Evolutionary conservation across 2,888 invertebrate species (phyloP).

Genomic region (Drosophila limbata): DNA sequence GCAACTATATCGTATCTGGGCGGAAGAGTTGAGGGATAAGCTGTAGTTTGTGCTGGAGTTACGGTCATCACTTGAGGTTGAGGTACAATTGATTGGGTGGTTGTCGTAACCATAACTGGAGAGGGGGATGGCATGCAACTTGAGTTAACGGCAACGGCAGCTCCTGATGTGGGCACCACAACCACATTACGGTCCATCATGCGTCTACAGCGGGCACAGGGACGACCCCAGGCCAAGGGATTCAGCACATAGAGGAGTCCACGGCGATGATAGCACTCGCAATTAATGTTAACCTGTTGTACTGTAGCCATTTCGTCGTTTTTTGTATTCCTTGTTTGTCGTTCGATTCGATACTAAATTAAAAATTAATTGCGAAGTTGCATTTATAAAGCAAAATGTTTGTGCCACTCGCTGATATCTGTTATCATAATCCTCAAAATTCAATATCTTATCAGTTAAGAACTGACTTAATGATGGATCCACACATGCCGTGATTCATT

Average conservation of each 20-base stretch:
- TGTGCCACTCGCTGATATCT: conserved; percentile 27
- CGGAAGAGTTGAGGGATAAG: conserved; percentile 35
- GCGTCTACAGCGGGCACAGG: conserved; percentile 70
- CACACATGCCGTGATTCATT: conserved; percentile 42
- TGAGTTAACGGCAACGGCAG: conserved; percentile 17
- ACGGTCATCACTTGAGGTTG: conserved; percentile 28
- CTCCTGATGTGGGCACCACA: conserved; percentile 50
- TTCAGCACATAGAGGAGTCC: conserved; percentile 48
- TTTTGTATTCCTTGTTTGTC: conserved; percentile 14
- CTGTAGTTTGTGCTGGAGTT: conserved; percentile 42
- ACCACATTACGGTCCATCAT: conserved; percentile 65
- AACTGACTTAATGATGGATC: conserved; percentile 41
- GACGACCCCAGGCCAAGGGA: conserved; percentile 63
- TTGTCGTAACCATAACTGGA: conserved; percentile 33
- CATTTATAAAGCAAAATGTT: conserved; percentile 46
- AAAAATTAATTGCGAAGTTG: not conserved
- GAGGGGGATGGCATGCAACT: not conserved
- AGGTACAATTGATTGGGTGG: conserved; percentile 16
- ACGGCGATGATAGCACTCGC: conserved; percentile 70
- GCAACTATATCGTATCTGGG: conserved; percentile 54
- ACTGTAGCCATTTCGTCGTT: conserved; percentile 50
- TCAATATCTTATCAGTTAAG: conserved; percentile 52
- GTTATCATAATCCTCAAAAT: conserved; percentile 18
- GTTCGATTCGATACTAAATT: conserved; percentile 42
- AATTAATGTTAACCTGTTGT: conserved; percentile 61